Evolutionary conservation across 2,888 invertebrate genomes (phyloP), one percentile per base, ranked within the genome.

Genomic region (Lepas anatifera): DNA sequence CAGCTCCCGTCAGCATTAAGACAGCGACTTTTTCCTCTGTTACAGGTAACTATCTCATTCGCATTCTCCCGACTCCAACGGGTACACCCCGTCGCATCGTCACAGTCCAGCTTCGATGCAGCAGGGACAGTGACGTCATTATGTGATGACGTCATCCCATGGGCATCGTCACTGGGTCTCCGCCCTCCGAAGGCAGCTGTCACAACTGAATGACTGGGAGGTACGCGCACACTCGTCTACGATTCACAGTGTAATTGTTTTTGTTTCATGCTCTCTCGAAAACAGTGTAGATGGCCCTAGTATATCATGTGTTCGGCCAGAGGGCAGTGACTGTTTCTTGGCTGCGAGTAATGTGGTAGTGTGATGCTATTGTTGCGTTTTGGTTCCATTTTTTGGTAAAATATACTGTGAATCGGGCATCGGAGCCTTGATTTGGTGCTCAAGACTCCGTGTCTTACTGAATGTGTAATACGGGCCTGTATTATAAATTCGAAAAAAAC

Each of bases 391-490:
- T 58, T 58, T 16, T 52, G 52, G 58, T 32, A 58, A 32, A 58
- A 7, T 58, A 58, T 58, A 35, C 58, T 58, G 58, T 58, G 58
- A 25, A 58, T 58, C 58, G n/a, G 58, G 58, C 58, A 58, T 25
- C 25, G 32, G 58, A 58, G 58, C 58, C 58, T 58, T 58, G 58
- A 18, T 35, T 58, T 18, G 58, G 58, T 58, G 58, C 58, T 58
- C 58, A 58, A 58, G 58, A 35, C 58, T 58, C 58, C 58, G 58
- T 58, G 58, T 58, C 58, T 58, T 32, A 58, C 35, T 35, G 58
- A 58, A 58, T 58, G 58, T 58, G 35, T 58, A 58, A 58, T 58
- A 58, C 58, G 58, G 35, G 58, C 35, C 58, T 58, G 35, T 58
- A 35, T 32, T 58, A 58, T 58, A 35, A 58, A 58, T 35, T 58